Evolutionary conservation across 2,888 invertebrate species (phyloP).

Genomic region (Lepidocyrtoides sp.): DNA sequence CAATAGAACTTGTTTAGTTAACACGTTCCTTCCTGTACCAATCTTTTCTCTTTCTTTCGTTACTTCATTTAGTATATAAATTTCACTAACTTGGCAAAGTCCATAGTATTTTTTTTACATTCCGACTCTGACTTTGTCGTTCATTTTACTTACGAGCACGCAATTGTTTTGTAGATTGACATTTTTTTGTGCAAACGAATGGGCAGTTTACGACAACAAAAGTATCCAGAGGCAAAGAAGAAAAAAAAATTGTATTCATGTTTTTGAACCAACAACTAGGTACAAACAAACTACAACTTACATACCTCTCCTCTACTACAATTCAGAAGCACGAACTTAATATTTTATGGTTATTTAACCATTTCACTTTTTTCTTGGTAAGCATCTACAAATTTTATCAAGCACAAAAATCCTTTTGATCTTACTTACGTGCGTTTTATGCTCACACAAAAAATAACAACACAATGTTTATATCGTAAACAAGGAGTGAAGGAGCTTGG

Average conservation of each 20-base stretch:
- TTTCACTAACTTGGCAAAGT: conserved; percentile 52
- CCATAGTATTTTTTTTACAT: neutral
- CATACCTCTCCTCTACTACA: conserved; percentile 1
- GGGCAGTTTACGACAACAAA: conserved; percentile 48
- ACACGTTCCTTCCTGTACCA: conserved; percentile 24
- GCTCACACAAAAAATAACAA: neutral
- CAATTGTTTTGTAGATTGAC: conserved; percentile 67
- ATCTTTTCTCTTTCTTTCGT: conserved; percentile 27
- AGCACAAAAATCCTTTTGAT: conserved; percentile 64
- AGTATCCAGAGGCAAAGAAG: conserved; percentile 24
- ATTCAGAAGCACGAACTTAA: conserved; percentile 34
- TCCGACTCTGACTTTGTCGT: neutral
- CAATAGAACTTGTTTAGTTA: conserved; percentile 8
- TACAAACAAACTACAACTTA: neutral
- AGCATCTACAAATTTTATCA: conserved; percentile 49
- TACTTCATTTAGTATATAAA: neutral
- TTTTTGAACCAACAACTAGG: neutral
- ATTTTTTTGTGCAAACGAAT: conserved; percentile 46
- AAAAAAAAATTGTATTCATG: conserved; percentile 13
- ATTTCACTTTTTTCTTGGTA: conserved; percentile 31
- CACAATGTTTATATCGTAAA: too few relatives aligned
- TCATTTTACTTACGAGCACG: conserved; percentile 19
- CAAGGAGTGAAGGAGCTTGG: neutral
- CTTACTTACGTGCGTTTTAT: conserved; percentile 25
- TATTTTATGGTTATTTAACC: conserved; percentile 46